Percentiles rank a stretch among this genome's conserved stretches.
Conservation (phyloP, 2,888 invertebrate species). For the Drosophila atripex region DNA sequence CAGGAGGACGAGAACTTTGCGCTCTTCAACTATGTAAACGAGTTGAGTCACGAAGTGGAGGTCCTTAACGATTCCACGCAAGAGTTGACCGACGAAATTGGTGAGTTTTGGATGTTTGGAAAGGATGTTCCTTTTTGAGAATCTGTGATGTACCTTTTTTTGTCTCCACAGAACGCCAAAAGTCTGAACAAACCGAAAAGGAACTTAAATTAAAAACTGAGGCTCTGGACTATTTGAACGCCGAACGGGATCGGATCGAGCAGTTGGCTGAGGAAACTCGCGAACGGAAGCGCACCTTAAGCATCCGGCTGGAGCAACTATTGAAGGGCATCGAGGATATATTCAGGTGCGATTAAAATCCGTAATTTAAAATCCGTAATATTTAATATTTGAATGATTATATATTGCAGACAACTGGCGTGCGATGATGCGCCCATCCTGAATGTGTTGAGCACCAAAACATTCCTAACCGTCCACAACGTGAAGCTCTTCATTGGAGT, state of each 20-base stretch:
- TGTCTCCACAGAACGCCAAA: slow-evolving; percentile 76
- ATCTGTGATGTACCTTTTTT: background rate
- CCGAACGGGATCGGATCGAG: slow-evolving; percentile 72
- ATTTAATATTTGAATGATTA: background rate
- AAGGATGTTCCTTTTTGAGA: background rate
- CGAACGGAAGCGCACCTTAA: slow-evolving; percentile 77
- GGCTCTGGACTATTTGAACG: slow-evolving; percentile 80
- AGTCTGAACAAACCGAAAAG: slow-evolving; percentile 80
- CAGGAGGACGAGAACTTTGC: slow-evolving; percentile 96
- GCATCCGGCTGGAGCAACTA: slow-evolving; percentile 79
- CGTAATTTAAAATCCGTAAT: background rate
- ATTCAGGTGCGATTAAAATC: slow-evolving; percentile 70
- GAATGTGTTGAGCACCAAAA: slow-evolving; percentile 88
- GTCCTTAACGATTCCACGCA: slow-evolving; percentile 88
- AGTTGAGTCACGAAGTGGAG: slow-evolving; percentile 93
- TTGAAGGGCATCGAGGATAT: slow-evolving; percentile 85
- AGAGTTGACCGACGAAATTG: slow-evolving; percentile 87
- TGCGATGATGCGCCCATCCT: slow-evolving; percentile 90
- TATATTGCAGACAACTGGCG: slow-evolving; percentile 86
- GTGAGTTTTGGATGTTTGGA: slow-evolving; percentile 77
- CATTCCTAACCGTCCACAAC: slow-evolving; percentile 90
- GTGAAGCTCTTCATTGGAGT: slow-evolving; percentile 92
- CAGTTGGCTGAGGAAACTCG: slow-evolving; percentile 68
- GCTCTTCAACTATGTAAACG: slow-evolving; percentile 95
- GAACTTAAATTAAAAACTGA: slow-evolving; percentile 80